Evolutionary conservation across 2,113 vertebrate genomes (phyloP), one percentile per base, ranked within the genome.

Genomic region (Thinocorus orbignyianus): DNA sequence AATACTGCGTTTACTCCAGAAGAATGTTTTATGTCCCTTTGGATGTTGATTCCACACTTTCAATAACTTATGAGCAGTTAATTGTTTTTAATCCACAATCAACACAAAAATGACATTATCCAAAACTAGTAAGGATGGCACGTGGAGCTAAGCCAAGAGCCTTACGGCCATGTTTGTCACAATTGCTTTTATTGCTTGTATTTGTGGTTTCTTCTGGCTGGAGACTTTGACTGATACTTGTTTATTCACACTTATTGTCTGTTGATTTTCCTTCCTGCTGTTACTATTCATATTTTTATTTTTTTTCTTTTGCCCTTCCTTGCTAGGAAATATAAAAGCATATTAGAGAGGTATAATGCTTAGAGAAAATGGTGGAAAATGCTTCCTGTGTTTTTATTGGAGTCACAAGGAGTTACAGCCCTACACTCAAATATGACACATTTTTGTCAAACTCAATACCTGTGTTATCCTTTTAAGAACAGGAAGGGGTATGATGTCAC

Each of bases 111-210:
- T 35, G 76, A 73, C 55, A 41, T 61, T 71, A 78, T 71, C 80
- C 77, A 81, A 64, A 89, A 78, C 84, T 74, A 89, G 65, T 73
- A 78, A 74, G 81, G 31, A 44, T 74, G 69, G 61, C 60, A 52
- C 8, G 6, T 78, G 86, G 79, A 88, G 25, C 24, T 52, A 42
- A 23, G 83, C 89, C 91, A 92, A 91, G 48, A 61, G 86, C 93
- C 89, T 93, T 62, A 60, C 61, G 81, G 96, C 69, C 69, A 39
- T 88, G 46, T 95, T 83, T 95, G 48, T 93, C 81, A 81, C 77
- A 84, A 39, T 89, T 89, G 65, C 72, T 46, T 54, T 84, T 95
- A 74, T 68, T 89, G 83, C 57, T 78, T 84, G 18, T 84, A 15
- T 86, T 85, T 85, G 39, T 83, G 68, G 64, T 81, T 93, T 89